Evolutionary conservation across 2,113 vertebrate species (phyloP), one percentile per base, ranked within the genome.

Genomic region (Hippocampus zosterae): DNA sequence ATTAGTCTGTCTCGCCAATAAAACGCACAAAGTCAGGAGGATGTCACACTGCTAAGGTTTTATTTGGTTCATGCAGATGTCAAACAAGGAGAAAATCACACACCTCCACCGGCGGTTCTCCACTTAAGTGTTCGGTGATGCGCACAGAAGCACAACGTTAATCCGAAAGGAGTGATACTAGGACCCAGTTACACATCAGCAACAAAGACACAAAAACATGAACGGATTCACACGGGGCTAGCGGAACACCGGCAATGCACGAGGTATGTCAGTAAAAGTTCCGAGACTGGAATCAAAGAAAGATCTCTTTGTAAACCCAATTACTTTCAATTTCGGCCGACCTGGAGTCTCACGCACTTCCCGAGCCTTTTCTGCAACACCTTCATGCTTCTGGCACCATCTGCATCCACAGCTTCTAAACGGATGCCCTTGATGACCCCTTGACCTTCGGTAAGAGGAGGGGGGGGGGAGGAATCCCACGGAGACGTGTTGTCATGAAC

Each of bases 61-160:
- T 93, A 94, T 98, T 94, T n/a, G 92, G 81, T 86, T 92, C 90
- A 96, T 98, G 96, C 96, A 95, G 80, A 91, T 94, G 92, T 92
- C 91, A 90, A 94, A 89, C 81, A 91, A 85, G 93, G 86, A 90
- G 86, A 88, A 91, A 55, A 10, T 50, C 46, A 50, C 42, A 44
- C 6, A 50, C 46, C 16, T 50, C 46, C 16, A 48, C 21, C 52
- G 73, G 78, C 81, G 74, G 85, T 68, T 52, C 71, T 70, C 52
- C 23, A 61, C 2, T n/a, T 50, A 11, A 68, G 55, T 23, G 67
- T 78, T 79, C 72, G 83, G 56, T 50, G 65, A 74, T 55, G 2
- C 0, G 80, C 70, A 65, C 18, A 80, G 55, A 78, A 70, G 68
- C 13, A 0, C 1, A 50, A 13, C 70, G 73, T 73, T 81, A 41